Percentiles rank a stretch among this genome's conserved stretches.
These are phyloP conservation scores for Nannoperca australis DNA, from an alignment of 2,797 vertebrate species.

Conservation along the genomic window DNA sequence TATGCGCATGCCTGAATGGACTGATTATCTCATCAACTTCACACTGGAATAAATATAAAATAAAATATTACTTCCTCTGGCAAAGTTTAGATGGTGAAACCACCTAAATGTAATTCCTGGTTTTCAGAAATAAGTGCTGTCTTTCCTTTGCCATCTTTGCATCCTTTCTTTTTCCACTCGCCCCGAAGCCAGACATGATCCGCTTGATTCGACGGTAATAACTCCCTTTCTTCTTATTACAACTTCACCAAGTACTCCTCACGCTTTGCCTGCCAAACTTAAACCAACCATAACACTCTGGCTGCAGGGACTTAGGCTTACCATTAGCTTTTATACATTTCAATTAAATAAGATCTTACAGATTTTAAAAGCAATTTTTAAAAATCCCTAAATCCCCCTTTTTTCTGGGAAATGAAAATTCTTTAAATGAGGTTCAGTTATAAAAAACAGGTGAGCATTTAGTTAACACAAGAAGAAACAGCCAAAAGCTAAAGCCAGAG, in stretches of 20 bases:
- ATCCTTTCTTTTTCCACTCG: constrained; percentile 1
- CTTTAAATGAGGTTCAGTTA: background rate
- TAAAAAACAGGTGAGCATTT: background rate
- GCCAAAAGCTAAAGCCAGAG: background rate
- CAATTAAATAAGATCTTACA: background rate
- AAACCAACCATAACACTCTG: background rate
- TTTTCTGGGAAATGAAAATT: background rate
- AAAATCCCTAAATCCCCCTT: background rate
- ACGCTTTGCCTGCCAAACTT: background rate
- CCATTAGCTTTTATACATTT: background rate
- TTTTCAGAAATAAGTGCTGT: constrained; percentile 6
- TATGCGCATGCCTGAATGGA: background rate
- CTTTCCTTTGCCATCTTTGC: background rate
- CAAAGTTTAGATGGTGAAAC: background rate
- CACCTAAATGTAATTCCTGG: background rate
- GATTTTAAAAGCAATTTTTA: background rate
- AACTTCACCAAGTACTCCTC: constrained; percentile 4
- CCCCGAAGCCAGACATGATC: background rate
- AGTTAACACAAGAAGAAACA: background rate
- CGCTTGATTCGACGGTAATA: constrained; percentile 12
- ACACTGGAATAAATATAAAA: constrained; percentile 7
- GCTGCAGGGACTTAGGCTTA: background rate
- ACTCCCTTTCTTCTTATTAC: constrained; percentile 10
- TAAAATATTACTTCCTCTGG: background rate
- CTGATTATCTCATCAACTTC: constrained; percentile 23